A percentile compares a stretch with the other conserved stretches of the same genome.
These are phyloP conservation scores for Nymphalis c-album DNA, from an alignment of 2,888 invertebrate species.

Conservation along the genomic window DNA sequence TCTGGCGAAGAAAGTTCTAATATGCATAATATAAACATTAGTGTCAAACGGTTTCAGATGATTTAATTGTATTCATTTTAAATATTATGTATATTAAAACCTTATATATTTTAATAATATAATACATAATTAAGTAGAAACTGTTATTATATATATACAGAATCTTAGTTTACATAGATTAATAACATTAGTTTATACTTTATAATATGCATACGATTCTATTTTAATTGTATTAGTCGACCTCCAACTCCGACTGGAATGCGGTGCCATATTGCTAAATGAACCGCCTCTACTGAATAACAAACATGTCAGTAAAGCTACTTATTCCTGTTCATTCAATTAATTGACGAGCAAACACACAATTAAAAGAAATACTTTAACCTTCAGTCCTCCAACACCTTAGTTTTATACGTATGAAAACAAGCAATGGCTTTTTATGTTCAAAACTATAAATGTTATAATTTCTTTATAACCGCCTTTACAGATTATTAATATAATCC, in stretches of 20 bases:
- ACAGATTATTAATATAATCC: neutral
- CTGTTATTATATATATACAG: neutral
- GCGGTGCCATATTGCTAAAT: conserved; percentile 54
- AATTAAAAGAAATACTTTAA: too few species aligned
- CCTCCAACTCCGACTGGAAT: conserved; percentile 57
- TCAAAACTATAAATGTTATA: too few species aligned
- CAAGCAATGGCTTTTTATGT: too few species aligned
- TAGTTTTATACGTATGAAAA: too few species aligned
- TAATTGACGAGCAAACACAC: neutral
- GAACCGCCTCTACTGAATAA: conserved; percentile 50
- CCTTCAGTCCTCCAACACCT: too few species aligned
- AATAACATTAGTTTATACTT: neutral
- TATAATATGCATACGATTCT: conserved; percentile 19
- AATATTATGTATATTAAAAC: neutral
- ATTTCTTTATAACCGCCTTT: too few species aligned
- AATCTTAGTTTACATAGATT: neutral
- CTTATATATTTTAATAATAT: neutral
- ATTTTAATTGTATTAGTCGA: conserved; percentile 40
- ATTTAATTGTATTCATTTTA: neutral
- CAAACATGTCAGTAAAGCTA: conserved; percentile 47
- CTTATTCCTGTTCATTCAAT: conserved; percentile 10
- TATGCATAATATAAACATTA: conserved; percentile 3
- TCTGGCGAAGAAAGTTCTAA: neutral
- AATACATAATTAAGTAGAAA: neutral
- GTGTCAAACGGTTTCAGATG: neutral